phyloP scores from a whole-genome alignment of 2,797 vertebrate species.

The Cyprinella venusta region DNA sequence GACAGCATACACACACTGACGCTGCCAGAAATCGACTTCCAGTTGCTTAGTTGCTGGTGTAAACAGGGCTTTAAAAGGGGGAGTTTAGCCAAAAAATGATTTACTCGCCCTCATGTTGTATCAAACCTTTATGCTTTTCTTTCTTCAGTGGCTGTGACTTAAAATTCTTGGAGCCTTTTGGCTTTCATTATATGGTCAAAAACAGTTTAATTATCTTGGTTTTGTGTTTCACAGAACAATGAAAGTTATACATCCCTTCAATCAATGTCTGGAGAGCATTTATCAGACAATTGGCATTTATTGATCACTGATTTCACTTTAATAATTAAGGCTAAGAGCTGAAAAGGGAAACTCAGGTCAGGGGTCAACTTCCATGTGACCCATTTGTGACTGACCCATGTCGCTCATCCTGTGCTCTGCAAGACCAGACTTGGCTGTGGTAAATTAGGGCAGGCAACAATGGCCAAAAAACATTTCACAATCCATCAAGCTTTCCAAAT shows the following conservation, averaged over 20 bases:
- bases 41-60: background rate
- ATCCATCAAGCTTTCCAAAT: slow-evolving; percentile 43
- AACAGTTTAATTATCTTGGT: background rate
- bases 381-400: slow-evolving; percentile 46
- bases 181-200: background rate
- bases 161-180: background rate
- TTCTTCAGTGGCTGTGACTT: background rate
- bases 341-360: slow-evolving; percentile 26
- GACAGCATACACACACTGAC: background rate
- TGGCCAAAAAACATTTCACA: slow-evolving; percentile 52
- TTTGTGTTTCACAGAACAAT: background rate
- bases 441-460: slow-evolving; percentile 63
- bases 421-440: slow-evolving; percentile 63
- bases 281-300: background rate
- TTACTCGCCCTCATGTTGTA: background rate
- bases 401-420: slow-evolving; percentile 44
- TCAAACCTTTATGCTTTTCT: background rate
- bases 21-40: background rate
- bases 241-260: background rate
- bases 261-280: background rate
- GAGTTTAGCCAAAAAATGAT: background rate
- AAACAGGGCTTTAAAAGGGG: background rate
- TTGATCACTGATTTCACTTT: background rate
- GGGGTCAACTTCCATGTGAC: slow-evolving; percentile 12
- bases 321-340: slow-evolving; percentile 25